These are phyloP conservation scores for Mythimna albipuncta DNA, from an alignment of 2,888 invertebrate genomes.

Conservation along the genomic window DNA sequence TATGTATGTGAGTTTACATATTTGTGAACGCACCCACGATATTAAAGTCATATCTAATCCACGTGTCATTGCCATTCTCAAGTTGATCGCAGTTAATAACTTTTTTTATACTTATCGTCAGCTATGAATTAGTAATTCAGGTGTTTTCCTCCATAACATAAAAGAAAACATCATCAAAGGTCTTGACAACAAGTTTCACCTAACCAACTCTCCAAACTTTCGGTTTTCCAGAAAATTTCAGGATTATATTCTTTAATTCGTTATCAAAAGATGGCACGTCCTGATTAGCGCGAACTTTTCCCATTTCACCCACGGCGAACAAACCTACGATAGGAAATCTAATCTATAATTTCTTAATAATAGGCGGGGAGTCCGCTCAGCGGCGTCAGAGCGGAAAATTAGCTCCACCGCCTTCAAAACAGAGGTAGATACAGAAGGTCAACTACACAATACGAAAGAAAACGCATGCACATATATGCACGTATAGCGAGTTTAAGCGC, in stretches of 20 bases:
- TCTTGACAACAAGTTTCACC: slow-evolving; percentile 9
- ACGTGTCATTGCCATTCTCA: not conserved
- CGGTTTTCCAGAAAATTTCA: slow-evolving; percentile 26
- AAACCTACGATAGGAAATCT: slow-evolving; percentile 62
- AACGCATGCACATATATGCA: not conserved
- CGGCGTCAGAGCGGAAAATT: slow-evolving; percentile 62
- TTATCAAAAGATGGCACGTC: slow-evolving; percentile 63
- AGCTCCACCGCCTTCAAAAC: slow-evolving; percentile 23
- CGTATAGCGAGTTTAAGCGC: not conserved
- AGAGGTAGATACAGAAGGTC: not conserved
- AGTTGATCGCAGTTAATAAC: not conserved
- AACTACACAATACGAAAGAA: not conserved
- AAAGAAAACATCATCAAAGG: slow-evolving; percentile 8
- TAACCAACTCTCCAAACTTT: slow-evolving; percentile 17
- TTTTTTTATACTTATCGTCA: not conserved
- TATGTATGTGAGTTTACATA: too few relatives aligned
- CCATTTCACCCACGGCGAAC: slow-evolving; percentile 61
- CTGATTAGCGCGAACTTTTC: slow-evolving; percentile 65
- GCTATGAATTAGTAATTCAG: not conserved
- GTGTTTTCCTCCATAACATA: not conserved
- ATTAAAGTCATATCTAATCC: too few relatives aligned
- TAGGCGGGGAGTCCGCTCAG: slow-evolving; percentile 47
- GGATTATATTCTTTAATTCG: slow-evolving; percentile 59
- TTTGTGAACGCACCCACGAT: too few relatives aligned
- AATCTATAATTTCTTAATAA: slow-evolving; percentile 68